Conservation (phyloP, 2,113 vertebrate species). For the Physeter macrocephalus region DNA sequence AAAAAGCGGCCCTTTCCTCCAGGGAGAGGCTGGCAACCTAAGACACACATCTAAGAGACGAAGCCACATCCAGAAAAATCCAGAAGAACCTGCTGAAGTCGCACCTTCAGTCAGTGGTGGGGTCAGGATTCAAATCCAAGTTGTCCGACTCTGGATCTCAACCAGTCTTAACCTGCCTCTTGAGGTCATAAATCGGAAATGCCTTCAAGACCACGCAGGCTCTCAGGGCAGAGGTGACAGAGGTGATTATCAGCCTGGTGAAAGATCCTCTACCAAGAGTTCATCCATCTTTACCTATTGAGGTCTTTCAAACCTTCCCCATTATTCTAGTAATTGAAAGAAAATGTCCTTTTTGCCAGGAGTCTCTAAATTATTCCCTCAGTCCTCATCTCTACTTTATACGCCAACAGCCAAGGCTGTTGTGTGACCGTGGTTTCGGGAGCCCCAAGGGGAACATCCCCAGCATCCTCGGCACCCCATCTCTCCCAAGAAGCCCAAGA, state of each 20-base stretch:
- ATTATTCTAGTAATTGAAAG: neutral
- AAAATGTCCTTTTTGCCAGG: neutral
- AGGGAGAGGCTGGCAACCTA: accelerated
- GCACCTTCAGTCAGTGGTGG: accelerated
- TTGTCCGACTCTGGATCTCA: neutral
- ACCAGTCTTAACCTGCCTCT: neutral
- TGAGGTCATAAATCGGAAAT: neutral
- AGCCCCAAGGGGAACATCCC: neutral
- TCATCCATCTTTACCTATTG: accelerated
- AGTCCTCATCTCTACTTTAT: neutral
- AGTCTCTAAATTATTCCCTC: neutral
- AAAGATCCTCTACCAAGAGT: accelerated
- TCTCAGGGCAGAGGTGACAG: too few species aligned
- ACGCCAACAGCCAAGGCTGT: accelerated
- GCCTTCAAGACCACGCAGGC: accelerated
- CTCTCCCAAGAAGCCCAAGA: accelerated
- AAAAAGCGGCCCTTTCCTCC: neutral
- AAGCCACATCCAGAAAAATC: neutral
- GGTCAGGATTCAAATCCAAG: neutral
- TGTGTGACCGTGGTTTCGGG: accelerated
- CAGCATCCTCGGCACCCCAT: too few species aligned
- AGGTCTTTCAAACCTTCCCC: neutral
- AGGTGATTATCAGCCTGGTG: accelerated
- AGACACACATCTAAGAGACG: neutral
- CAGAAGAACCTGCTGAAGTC: neutral